Base-by-base conservation (phyloP, 1,140 invertebrate species). In the Brachionus rotundiformis region DNA sequence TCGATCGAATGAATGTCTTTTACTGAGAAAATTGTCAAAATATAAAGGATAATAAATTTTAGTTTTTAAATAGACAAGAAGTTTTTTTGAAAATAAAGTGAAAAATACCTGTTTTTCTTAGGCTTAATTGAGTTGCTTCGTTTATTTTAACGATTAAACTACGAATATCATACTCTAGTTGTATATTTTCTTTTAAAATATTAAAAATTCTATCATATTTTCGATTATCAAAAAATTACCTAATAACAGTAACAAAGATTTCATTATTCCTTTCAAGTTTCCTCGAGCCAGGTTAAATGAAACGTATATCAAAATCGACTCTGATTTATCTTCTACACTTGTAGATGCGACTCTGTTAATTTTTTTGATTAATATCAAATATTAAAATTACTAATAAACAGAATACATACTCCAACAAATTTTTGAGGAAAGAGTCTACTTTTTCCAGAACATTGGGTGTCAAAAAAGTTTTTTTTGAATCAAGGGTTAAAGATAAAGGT, bases 271-370 rank as follows among this genome's bases (percentile, higher is more conserved):
- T 73, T 73, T 73, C 23, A 73, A 25, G n/a, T 29, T 44, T 31
- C 68, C 68, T 41, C 68, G 68, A 11, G 68, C 68, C 4, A 73
- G 23, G 44, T 73, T 73, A 73, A 73, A 73, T 4, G 68, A 73
- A 41, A 73, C 19, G 44, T 73, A 73, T 10, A 73, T 47, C 10
- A 73, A 23, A 73, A 73, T 73, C 8, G 68, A 16, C 27, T 73
- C 68, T 25, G 68, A 73, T 73, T 73, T 73, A 73, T 73, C 68
- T 13, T 31, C 23, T 27, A 13, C 16, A 73, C 68, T 73, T 8
- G 36, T 44, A 11, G 68, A 73, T 13, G 23, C 27, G 27, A 44
- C 39, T 73, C 68, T 73, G 8, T 33, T 25, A 73, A 44, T 11
- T 11, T 27, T 33, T 68, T 13, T 33, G n/a, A n/a, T n/a, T n/a